These are phyloP conservation scores for Oxygymnocypris stewartii DNA, from an alignment of 2,113 vertebrate genomes.

Conservation along the genomic window DNA sequence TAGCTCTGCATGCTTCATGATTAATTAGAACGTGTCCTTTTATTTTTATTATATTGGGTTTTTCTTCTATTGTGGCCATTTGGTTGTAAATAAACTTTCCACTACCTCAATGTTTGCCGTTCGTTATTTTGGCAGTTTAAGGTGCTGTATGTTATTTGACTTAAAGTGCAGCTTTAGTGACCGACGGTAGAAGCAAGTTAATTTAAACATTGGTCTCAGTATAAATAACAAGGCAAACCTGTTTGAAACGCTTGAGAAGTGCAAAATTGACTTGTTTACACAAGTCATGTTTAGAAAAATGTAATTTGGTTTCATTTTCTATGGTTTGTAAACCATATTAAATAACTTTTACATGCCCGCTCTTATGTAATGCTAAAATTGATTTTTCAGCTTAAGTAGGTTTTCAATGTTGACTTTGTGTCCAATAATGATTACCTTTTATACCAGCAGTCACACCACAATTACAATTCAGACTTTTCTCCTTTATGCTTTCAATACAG, in stretches of 20 bases:
- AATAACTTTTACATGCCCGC: not conserved
- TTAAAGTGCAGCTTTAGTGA: no score
- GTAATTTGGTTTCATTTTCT: no score
- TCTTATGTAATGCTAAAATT: not conserved
- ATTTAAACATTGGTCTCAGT: no score
- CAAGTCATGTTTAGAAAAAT: no score
- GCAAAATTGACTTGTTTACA: no score
- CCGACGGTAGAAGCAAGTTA: no score
- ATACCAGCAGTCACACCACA: not conserved
- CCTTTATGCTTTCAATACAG: not conserved
- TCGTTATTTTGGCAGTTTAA: not conserved
- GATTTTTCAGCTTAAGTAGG: not conserved
- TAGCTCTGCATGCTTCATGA: conserved; percentile 68
- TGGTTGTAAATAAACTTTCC: conserved; percentile 84
- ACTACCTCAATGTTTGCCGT: conserved; percentile 73
- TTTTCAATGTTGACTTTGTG: not conserved
- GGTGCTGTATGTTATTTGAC: not conserved
- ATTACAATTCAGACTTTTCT: not conserved
- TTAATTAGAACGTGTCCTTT: conserved; percentile 60
- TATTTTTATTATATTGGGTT: conserved; percentile 52
- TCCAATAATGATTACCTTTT: not conserved
- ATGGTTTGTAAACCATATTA: no score
- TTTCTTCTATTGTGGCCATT: conserved; percentile 65
- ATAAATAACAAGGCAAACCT: no score
- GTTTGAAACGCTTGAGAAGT: no score